Evolutionary conservation across 2,888 invertebrate species (phyloP).

Genomic region (Acrocyrtus sp.): DNA sequence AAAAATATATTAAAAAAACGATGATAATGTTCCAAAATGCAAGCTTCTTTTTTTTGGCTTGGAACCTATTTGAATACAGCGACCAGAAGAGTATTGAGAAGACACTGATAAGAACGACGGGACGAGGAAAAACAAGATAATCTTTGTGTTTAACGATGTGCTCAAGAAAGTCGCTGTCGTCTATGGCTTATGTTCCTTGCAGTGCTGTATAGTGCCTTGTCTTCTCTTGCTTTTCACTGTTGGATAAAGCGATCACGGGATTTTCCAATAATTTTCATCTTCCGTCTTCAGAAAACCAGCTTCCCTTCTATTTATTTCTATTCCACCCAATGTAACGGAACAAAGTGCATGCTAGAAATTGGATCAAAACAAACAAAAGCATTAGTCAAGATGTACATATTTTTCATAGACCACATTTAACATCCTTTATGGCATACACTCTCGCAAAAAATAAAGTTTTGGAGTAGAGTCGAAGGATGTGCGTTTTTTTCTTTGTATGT

Average conservation of each 20-base stretch:
- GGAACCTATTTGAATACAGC: neutral
- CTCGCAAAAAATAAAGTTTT: no score
- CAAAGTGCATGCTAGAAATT: neutral
- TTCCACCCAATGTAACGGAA: neutral
- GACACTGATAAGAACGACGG: neutral
- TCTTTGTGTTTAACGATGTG: neutral
- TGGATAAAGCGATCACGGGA: neutral
- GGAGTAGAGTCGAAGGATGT: no score
- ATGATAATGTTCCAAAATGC: neutral
- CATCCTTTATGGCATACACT: no score
- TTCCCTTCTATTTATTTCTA: neutral
- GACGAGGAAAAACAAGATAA: neutral
- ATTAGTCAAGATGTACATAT: no score
- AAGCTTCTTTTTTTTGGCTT: neutral
- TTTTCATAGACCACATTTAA: no score
- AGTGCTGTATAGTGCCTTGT: no score
- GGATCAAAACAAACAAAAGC: neutral
- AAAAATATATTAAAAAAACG: no score
- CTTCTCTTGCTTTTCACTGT: neutral
- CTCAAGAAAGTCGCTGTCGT: neutral
- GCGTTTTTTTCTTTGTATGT: no score
- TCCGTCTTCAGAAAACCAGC: no score
- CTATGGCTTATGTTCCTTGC: neutral
- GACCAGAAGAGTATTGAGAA: neutral
- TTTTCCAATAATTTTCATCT: neutral